Evolutionary conservation across 2,113 vertebrate species (phyloP), one percentile per base, ranked within the genome.

Genomic region (Girardinichthys multiradiatus): DNA sequence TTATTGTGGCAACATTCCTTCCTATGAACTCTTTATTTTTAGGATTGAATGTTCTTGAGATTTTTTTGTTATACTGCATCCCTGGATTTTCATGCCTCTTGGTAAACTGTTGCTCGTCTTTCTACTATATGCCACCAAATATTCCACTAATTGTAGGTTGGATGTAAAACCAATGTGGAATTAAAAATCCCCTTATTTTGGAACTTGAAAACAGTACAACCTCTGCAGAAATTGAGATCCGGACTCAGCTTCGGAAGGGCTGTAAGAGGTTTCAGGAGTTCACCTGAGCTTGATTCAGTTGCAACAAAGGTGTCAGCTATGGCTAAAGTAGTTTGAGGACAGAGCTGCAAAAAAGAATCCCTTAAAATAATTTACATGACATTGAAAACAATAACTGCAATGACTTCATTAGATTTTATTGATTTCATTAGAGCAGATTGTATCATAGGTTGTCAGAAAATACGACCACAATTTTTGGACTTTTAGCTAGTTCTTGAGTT

Each of bases 131-230:
- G 48, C 29, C 37, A 59, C 89, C 65, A 85, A 79, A 91, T 80
- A 81, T 72, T 86, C 83, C 85, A 79, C 91, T 92, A 90, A 93
- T 92, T 89, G 77, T 77, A 79, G 76, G 85, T 75, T 89, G 72
- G 77, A 77, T 68, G 68, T n/a, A 70, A 88, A 76, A 77, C 62
- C 88, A 87, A 90, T 81, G 73, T 89, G 73, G 72, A 70, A 17
- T 17, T 45, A 45, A 45, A 88, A 80, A 83, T 81, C 84, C 72
- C 66, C 63, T 29, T 48, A 77, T 72, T 72, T 78, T 72, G 30
- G 68, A n/a, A 77, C 45, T 71, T 68, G 51, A 21, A 64, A 74
- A 73, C 42, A 74, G 69, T 68, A 81, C 60, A 39, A 67, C 39
- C 54, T 88, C 70, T 30, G 64, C 42, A 66, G 68, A 68, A 72